phyloP scores from a whole-genome alignment of 1,140 invertebrate genomes.

The Caligus rogercresseyi region DNA sequence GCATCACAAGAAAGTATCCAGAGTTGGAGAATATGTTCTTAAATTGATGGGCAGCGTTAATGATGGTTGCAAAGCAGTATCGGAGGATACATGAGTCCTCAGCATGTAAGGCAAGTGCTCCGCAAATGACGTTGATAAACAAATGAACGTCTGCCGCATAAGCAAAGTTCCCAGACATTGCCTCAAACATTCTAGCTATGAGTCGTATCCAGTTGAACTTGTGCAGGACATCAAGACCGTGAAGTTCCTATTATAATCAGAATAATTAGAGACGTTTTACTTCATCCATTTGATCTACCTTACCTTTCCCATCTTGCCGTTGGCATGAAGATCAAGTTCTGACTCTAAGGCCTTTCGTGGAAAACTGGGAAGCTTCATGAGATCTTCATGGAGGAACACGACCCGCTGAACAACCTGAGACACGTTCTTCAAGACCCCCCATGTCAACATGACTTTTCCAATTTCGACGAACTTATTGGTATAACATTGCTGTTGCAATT shows the following conservation, averaged over 20 bases:
- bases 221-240: conserved; percentile 85
- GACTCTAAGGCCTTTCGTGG: conserved; percentile 92
- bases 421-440: conserved; percentile 30
- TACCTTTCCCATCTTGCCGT: conserved; percentile 71
- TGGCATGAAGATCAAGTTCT: conserved; percentile 78
- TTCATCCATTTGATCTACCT: conserved; percentile 21
- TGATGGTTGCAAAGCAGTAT: conserved; percentile 87
- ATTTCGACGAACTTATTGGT: conserved; percentile 90
- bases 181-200: conserved; percentile 91
- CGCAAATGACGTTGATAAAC: conserved; percentile 94
- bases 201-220: conserved; percentile 97
- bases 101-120: conserved; percentile 78
- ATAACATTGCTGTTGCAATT: conserved; percentile 77
- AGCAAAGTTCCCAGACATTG: conserved; percentile 94
- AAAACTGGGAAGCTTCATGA: conserved; percentile 95
- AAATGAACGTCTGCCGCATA: conserved; percentile 92
- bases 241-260: conserved; percentile 44
- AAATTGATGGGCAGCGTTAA: conserved; percentile 93
- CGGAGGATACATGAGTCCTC: conserved; percentile 88
- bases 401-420: conserved; percentile 69
- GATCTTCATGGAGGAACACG: conserved; percentile 95
- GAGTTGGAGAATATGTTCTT: conserved; percentile 97
- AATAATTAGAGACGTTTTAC: neutral
- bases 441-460: conserved; percentile 53
- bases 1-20: conserved; percentile 78